These are phyloP conservation scores for Phoxinus dragarum DNA, from an alignment of 2,797 vertebrate genomes.

Conservation along the genomic window DNA sequence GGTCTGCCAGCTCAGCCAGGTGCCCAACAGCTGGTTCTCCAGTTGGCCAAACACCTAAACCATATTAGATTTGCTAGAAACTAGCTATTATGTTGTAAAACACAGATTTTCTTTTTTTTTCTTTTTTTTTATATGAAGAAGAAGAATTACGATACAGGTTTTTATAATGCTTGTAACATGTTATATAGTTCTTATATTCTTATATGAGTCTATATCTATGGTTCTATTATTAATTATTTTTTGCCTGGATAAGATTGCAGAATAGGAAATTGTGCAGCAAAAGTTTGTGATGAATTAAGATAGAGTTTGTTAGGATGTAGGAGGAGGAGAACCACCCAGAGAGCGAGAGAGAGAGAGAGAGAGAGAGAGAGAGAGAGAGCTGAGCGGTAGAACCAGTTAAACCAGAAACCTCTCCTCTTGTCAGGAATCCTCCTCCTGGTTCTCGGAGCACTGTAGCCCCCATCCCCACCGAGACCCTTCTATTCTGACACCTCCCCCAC, in stretches of 20 bases:
- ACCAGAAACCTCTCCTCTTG: constrained; percentile 49
- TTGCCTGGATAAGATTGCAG: not conserved
- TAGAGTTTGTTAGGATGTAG: not conserved
- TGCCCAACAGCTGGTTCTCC: constrained; percentile 27
- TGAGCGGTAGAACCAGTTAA: constrained; percentile 55
- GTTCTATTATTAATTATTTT: not conserved
- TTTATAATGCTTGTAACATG: not conserved
- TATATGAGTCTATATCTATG: not conserved
- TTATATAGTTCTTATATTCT: not conserved
- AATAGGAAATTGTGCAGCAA: constrained; percentile 3
- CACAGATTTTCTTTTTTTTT: not conserved
- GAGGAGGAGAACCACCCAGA: constrained; percentile 15
- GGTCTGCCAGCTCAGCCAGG: not conserved
- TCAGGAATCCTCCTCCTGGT: constrained; percentile 36
- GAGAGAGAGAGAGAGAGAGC: not conserved
- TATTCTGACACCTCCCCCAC: constrained; percentile 37
- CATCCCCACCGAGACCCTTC: constrained; percentile 40
- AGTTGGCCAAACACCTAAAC: constrained; percentile 1
- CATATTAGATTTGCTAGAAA: constrained; percentile 16
- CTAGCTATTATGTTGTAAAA: not conserved
- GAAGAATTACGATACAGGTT: not conserved
- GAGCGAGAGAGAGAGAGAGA: constrained; percentile 7
- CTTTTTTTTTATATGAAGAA: not conserved
- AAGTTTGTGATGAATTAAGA: constrained; percentile 14
- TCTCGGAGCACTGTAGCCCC: constrained; percentile 34